phyloP scores from a whole-genome alignment of 2,113 vertebrate genomes.

The Casuarius casuarius region DNA sequence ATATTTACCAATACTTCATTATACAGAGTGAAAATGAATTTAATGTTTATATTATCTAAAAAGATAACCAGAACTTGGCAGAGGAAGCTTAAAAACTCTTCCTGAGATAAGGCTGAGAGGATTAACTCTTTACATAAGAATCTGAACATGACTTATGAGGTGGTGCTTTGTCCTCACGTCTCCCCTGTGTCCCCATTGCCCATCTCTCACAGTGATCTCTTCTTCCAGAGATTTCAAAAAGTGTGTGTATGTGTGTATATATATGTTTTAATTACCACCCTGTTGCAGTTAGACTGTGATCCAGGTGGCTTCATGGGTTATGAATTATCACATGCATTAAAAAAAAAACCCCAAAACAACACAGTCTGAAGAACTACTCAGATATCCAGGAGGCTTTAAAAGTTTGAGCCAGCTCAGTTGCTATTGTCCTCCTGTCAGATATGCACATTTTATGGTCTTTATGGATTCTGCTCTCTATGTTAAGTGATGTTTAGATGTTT shows the following conservation, averaged over 20 bases:
- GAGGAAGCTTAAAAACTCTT: neutral
- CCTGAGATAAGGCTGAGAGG: neutral
- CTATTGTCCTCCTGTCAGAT: neutral
- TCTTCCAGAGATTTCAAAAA: neutral
- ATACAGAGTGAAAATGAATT: neutral
- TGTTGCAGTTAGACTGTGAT: neutral
- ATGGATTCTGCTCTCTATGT: neutral
- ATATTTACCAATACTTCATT: neutral
- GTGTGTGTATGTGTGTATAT: too few relatives aligned
- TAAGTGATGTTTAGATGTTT: conserved; percentile 16
- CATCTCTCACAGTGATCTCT: neutral
- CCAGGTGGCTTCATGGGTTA: neutral
- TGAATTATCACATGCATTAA: neutral
- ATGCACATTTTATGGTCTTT: neutral
- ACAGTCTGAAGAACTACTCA: neutral
- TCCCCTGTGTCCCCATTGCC: neutral
- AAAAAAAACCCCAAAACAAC: too few relatives aligned
- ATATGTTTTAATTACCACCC: neutral
- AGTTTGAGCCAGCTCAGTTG: neutral
- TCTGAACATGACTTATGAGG: neutral
- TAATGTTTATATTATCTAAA: neutral
- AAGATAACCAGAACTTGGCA: neutral
- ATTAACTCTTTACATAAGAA: neutral
- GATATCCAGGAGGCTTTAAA: neutral
- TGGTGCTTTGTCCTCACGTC: neutral